These are phyloP conservation scores for Lottia gigantea DNA, from an alignment of 2,888 invertebrate genomes.

Conservation along the genomic window DNA sequence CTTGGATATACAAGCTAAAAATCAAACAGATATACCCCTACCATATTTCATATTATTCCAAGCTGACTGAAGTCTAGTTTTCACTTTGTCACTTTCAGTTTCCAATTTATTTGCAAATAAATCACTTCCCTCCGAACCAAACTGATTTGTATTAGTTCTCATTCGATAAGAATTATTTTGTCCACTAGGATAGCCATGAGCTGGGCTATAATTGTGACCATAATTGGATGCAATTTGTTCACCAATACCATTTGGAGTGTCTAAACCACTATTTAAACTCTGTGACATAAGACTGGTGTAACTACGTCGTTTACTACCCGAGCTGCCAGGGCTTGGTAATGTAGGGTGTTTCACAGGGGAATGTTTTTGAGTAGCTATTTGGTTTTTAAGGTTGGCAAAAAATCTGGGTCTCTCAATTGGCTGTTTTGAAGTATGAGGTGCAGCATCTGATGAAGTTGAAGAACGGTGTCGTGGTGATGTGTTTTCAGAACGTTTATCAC, in stretches of 20 bases:
- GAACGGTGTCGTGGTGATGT: too few relatives aligned
- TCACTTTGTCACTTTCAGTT: slow-evolving; percentile 75
- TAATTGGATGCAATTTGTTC: not conserved
- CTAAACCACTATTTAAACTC: not conserved
- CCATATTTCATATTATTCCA: slow-evolving; percentile 94
- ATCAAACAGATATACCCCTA: too few relatives aligned
- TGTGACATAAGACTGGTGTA: not conserved
- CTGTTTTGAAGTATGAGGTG: too few relatives aligned
- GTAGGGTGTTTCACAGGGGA: too few relatives aligned
- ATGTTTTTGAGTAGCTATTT: too few relatives aligned
- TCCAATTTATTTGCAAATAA: not conserved
- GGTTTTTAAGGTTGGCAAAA: too few relatives aligned
- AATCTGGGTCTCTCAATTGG: too few relatives aligned
- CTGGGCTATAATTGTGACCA: slow-evolving; percentile 13
- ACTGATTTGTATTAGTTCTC: not conserved
- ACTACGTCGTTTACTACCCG: too few relatives aligned
- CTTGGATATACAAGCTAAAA: too few relatives aligned
- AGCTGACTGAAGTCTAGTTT: slow-evolving; percentile 84
- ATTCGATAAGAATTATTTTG: not conserved
- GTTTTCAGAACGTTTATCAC: too few relatives aligned
- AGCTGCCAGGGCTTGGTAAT: too few relatives aligned
- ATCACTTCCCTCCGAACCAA: slow-evolving; percentile 1
- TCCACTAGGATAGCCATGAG: not conserved
- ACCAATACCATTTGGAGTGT: not conserved
- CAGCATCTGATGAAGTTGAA: too few relatives aligned